A percentile compares a stretch with the other conserved stretches of the same genome.
Conservation (phyloP, 2,113 vertebrate species). For the Dipodomys ordii region DNA sequence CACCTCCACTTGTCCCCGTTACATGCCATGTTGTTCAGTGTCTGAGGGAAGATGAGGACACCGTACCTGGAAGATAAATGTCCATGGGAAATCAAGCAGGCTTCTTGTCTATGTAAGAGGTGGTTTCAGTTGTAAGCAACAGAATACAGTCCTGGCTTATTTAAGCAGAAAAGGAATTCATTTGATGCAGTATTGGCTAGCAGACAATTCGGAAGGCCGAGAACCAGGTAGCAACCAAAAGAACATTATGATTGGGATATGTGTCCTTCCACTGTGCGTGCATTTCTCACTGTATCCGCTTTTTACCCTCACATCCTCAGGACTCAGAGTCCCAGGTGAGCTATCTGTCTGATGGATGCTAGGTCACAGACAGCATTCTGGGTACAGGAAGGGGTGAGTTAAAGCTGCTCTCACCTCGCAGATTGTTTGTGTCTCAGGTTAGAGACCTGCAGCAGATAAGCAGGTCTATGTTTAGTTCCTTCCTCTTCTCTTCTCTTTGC, state of each 20-base stretch:
- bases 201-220: constrained; percentile 11
- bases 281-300: background rate
- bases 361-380: background rate
- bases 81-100: background rate
- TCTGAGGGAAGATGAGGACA: background rate
- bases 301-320: background rate
- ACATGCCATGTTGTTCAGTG: background rate
- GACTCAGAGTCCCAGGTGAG: background rate
- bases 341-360: background rate
- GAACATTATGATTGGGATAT: background rate
- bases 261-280: background rate
- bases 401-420: background rate
- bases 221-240: background rate
- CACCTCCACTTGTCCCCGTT: background rate
- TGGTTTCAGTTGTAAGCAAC: background rate
- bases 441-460: background rate
- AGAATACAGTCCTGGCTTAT: constrained; percentile 26
- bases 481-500: rapidly evolving
- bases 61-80: background rate
- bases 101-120: background rate
- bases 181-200: background rate
- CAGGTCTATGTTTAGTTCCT: background rate
- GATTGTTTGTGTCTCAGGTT: constrained; percentile 1
- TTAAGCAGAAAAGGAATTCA: constrained; percentile 33
- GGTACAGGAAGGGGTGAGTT: background rate